Evolutionary conservation across 2,797 vertebrate genomes (phyloP).

Genomic region (Botia almorhae): DNA sequence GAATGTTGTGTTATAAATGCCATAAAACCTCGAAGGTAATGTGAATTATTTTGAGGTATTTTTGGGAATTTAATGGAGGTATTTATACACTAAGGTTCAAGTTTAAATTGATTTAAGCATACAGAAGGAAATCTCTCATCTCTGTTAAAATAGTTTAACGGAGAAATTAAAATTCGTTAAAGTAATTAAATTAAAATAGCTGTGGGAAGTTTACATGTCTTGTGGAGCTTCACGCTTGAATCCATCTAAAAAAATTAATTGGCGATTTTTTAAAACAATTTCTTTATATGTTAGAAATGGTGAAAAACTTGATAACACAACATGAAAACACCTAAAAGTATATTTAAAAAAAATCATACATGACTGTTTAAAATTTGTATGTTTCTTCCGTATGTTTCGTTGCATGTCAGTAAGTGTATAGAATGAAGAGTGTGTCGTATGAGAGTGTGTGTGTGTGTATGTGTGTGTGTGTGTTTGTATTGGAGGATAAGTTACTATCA

Average conservation of each 20-base stretch:
- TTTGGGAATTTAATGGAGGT: background rate
- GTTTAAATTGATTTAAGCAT: background rate
- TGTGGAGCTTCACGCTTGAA: background rate
- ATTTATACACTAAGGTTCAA: no score
- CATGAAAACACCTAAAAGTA: background rate
- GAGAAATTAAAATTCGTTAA: no score
- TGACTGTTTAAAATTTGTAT: background rate
- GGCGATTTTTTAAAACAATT: background rate
- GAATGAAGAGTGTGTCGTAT: background rate
- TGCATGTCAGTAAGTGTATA: background rate
- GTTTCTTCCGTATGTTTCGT: background rate
- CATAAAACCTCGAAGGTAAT: background rate
- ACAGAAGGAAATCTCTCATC: background rate
- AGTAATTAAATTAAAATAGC: no score
- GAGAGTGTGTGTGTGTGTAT: background rate
- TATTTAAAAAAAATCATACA: background rate
- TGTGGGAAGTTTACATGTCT: no score
- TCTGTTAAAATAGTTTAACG: no score
- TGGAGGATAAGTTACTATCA: slow-evolving; percentile 22
- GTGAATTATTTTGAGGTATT: background rate
- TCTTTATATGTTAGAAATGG: background rate
- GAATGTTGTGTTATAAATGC: background rate
- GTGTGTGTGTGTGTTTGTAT: slow-evolving; percentile 3
- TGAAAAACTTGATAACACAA: background rate
- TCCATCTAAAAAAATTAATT: background rate